Evolutionary conservation across 2,113 vertebrate genomes (phyloP).

Genomic region (Paracanthobrama guichenoti): DNA sequence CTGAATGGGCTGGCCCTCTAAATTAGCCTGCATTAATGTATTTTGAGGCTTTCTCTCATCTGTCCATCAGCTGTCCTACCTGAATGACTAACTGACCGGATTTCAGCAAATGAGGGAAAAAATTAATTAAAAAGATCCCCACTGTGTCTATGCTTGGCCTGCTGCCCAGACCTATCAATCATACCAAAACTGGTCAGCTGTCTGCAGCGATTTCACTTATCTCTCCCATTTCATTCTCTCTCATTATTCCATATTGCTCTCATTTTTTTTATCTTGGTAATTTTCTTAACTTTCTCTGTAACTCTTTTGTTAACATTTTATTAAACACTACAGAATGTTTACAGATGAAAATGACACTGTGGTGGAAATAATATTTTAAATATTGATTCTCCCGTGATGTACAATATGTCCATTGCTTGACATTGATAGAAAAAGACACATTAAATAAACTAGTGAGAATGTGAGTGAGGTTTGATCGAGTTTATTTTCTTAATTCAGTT

Average conservation of each 20-base stretch:
- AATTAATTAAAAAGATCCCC: constrained; percentile 62
- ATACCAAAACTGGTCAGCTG: constrained; percentile 29
- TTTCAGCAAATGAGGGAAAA: constrained; percentile 64
- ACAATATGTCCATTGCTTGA: background rate
- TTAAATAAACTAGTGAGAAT: background rate
- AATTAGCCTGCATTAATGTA: background rate
- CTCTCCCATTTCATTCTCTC: constrained; percentile 30
- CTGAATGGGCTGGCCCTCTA: constrained; percentile 24
- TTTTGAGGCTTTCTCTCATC: background rate
- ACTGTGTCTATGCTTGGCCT: constrained; percentile 57
- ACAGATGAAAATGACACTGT: background rate
- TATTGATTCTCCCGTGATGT: background rate
- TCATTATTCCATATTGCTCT: too few relatives aligned
- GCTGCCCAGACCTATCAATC: constrained; percentile 60
- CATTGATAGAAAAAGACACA: background rate
- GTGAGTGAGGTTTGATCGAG: background rate
- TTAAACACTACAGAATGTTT: background rate
- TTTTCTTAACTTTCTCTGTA: background rate
- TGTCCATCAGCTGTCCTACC: background rate
- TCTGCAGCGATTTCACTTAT: constrained; percentile 50
- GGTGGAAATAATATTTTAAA: background rate
- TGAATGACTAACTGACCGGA: constrained; percentile 44
- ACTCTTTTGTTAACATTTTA: background rate
- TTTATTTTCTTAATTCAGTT: background rate
- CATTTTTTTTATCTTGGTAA: too few relatives aligned